These are phyloP conservation scores for Lamprotornis superbus DNA, from an alignment of 2,113 vertebrate genomes.

Conservation along the genomic window DNA sequence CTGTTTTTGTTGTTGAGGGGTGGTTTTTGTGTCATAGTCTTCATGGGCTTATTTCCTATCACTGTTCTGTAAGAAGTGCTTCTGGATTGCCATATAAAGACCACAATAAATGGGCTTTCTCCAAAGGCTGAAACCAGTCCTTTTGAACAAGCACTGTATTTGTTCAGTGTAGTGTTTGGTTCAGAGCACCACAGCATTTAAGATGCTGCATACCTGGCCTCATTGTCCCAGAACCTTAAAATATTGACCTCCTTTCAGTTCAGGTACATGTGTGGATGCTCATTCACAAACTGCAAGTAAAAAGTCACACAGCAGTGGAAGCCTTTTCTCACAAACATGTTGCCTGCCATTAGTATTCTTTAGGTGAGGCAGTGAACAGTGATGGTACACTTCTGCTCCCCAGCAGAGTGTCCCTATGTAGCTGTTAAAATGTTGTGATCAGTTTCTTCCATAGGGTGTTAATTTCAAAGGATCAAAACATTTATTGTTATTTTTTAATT, in stretches of 20 bases:
- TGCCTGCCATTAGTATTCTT: background rate
- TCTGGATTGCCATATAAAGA: background rate
- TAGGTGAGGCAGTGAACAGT: background rate
- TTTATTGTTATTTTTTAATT: background rate
- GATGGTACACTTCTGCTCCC: background rate
- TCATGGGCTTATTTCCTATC: background rate
- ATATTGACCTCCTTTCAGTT: background rate
- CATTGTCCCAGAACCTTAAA: background rate
- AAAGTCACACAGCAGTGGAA: background rate
- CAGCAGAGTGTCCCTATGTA: background rate
- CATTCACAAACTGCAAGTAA: background rate
- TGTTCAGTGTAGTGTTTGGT: background rate
- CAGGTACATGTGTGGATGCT: background rate
- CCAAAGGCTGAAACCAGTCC: background rate
- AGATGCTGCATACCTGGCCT: background rate
- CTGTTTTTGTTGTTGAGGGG: background rate
- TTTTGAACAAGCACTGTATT: background rate
- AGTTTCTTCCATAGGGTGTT: background rate
- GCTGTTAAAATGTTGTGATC: background rate
- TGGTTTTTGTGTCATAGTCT: background rate
- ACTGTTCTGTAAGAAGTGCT: background rate
- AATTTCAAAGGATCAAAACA: background rate
- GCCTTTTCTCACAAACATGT: background rate
- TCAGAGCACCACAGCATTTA: background rate
- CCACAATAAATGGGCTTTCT: background rate